Conservation (phyloP, 1,140 invertebrate genomes). For the Apis laboriosa region DNA sequence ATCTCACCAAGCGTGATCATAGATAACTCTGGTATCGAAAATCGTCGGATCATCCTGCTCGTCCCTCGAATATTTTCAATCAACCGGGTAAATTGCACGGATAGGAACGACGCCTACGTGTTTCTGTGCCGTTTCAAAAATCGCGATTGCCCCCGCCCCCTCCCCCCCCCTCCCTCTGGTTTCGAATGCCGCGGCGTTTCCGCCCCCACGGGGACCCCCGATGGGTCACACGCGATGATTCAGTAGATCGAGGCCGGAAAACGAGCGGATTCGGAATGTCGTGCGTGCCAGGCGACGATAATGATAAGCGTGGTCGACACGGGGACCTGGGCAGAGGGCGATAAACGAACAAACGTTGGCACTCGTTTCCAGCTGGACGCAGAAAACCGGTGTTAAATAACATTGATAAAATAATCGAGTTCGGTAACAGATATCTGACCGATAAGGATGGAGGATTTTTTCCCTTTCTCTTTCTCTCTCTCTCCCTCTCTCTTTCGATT, state of each 20-base stretch:
- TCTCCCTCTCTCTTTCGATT: no score
- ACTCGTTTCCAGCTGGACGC: not conserved
- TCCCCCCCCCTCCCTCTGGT: not conserved
- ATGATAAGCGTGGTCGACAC: conserved; percentile 52
- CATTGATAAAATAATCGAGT: conserved; percentile 30
- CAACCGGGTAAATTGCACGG: not conserved
- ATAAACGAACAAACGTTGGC: conserved; percentile 39
- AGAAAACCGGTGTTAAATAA: conserved; percentile 6
- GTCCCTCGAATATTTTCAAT: not conserved
- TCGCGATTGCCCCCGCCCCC: not conserved
- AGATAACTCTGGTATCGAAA: not conserved
- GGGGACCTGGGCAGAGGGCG: conserved; percentile 8
- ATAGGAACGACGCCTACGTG: conserved; percentile 10
- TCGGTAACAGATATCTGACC: conserved; percentile 13
- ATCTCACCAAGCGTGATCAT: not conserved
- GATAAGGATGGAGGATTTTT: not conserved
- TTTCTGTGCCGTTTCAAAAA: conserved; percentile 32
- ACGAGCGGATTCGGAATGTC: conserved; percentile 45
- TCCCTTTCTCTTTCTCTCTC: not conserved
- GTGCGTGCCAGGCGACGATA: conserved; percentile 57
- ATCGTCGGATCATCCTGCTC: not conserved
- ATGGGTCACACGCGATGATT: conserved; percentile 51
- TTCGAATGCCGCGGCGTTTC: conserved; percentile 25
- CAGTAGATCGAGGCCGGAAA: conserved; percentile 48
- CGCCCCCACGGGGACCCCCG: conserved; percentile 20